Percentiles rank a stretch among this genome's conserved stretches.
Conservation (phyloP, 2,888 invertebrate species). For the Arctia plantaginis region DNA sequence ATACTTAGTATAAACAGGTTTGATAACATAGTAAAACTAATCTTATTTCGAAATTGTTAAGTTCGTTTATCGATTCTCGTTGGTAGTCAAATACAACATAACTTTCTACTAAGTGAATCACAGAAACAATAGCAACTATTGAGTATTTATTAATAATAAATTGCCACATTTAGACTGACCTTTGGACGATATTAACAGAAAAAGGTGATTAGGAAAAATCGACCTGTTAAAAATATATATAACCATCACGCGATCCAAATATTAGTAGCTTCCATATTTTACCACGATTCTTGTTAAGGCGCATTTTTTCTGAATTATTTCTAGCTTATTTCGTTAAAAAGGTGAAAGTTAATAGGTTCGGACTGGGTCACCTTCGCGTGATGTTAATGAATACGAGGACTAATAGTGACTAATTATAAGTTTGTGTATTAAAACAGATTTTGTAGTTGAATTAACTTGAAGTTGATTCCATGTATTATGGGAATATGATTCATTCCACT, state of each 20-base stretch:
- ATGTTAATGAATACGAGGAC: background rate
- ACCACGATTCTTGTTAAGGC: slow-evolving; percentile 1
- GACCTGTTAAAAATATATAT: slow-evolving; percentile 8
- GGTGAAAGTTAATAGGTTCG: background rate
- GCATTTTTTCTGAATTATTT: slow-evolving; percentile 6
- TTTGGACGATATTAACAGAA: slow-evolving; percentile 21
- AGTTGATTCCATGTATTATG: background rate
- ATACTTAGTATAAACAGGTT: slow-evolving; percentile 45
- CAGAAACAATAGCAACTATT: slow-evolving; percentile 7
- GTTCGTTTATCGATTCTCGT: slow-evolving; percentile 13
- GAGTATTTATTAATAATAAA: slow-evolving; percentile 13
- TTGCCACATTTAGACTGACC: slow-evolving; percentile 32
- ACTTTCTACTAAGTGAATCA: slow-evolving; percentile 20
- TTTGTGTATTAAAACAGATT: background rate
- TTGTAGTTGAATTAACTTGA: background rate
- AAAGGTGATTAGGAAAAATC: background rate
- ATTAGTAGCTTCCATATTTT: slow-evolving; percentile 29
- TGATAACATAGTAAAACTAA: slow-evolving; percentile 4
- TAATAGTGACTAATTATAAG: slow-evolving; percentile 15
- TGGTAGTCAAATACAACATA: background rate
- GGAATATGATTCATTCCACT: slow-evolving; percentile 4
- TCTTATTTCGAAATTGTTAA: background rate
- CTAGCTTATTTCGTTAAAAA: background rate
- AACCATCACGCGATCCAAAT: slow-evolving; percentile 35
- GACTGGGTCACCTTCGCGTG: slow-evolving; percentile 20